phyloP scores from a whole-genome alignment of 1,140 invertebrate species.

The Artemia franciscana region DNA sequence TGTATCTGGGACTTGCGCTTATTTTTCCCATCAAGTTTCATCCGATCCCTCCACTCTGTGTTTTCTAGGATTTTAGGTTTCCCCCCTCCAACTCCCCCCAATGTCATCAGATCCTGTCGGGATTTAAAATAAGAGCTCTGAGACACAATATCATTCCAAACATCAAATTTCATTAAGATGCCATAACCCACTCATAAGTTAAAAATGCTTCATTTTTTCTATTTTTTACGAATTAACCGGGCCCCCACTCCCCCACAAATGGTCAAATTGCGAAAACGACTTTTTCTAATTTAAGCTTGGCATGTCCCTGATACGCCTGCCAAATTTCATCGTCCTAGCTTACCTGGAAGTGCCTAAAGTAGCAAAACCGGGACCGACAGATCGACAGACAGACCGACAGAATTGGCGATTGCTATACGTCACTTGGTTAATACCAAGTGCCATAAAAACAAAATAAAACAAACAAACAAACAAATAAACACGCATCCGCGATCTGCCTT shows the following conservation, averaged over 20 bases:
- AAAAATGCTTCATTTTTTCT: not conserved
- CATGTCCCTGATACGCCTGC: not conserved
- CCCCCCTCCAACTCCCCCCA: too few species aligned
- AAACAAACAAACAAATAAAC: too few species aligned
- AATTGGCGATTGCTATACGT: not conserved
- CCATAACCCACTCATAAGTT: not conserved
- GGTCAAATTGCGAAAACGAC: not conserved
- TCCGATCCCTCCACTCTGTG: too few species aligned
- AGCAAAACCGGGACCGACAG: not conserved
- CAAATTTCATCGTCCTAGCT: too few species aligned
- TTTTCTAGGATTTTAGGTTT: too few species aligned
- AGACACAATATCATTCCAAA: not conserved
- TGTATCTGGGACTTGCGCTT: too few species aligned
- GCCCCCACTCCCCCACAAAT: not conserved
- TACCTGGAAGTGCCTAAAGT: not conserved
- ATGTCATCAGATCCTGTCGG: not conserved
- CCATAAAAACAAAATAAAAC: not conserved
- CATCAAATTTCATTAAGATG: not conserved
- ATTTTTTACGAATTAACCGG: too few species aligned
- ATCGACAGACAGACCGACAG: not conserved
- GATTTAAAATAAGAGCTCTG: not conserved
- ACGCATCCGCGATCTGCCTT: too few species aligned
- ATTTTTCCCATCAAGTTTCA: too few species aligned
- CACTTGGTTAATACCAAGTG: not conserved
- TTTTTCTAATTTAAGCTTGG: not conserved